Evolutionary conservation across 35 echinoderm and acorn worm species (phyloP), one percentile per base, ranked within the genome.

Genomic region (Apostichopus californicus): DNA sequence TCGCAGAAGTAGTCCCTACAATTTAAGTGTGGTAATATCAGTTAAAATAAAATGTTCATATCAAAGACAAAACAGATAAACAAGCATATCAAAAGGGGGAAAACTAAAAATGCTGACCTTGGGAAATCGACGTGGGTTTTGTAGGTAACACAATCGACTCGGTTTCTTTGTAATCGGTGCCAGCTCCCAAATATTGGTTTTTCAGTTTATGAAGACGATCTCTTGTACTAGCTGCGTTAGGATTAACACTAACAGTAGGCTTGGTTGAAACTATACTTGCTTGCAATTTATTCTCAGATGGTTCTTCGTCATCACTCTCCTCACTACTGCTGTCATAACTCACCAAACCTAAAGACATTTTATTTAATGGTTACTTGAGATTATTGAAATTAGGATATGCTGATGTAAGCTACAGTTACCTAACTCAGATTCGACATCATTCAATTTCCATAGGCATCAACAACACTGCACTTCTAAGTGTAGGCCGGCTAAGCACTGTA

Each of bases 311-410:
- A 17, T 83, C 80, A 55, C 52, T 56, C 55, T 55, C 80, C 46
- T 55, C 46, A 56, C 80, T 83, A 15, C 80, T 83, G 25, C 80
- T 83, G 10, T 83, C 80, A 20, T 83, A 83, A 56, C 52, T 83
- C 34, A 83, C 80, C 55, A 83, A 55, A 46, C 80, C 80, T 34
- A 83, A 55, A 55, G 80, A 83, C 80, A 83, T 83, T 18, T 83
- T 83, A 14, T 68, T 18, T 14, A 0, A 14, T 68, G 64, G 64
- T 46, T 46, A 46, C 34, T 46, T 46, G 34, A 46, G 34, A 46
- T 4, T 46, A 46, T 46, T 46, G 34, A 46, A 46, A 46, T 46
- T 46, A 46, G 34, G 34, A 46, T 3, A 46, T 2, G 2, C 2
- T 46, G 34, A 46, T 46, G 34, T 46, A 46, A 46, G 34, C 34